These are phyloP conservation scores for Drosophila gaucha DNA, from an alignment of 2,888 invertebrate species.

Conservation along the genomic window DNA sequence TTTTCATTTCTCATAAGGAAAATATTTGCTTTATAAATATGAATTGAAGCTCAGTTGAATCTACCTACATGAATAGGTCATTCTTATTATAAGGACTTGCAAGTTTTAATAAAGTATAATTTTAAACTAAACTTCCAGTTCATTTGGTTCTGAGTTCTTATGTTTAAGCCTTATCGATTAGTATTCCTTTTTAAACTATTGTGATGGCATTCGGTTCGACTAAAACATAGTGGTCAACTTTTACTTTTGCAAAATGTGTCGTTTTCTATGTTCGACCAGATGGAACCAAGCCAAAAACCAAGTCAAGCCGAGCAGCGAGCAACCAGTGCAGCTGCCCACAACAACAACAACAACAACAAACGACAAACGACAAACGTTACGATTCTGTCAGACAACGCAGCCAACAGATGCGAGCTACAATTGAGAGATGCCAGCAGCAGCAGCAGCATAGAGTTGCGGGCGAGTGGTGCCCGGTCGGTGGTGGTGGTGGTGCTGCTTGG, in stretches of 20 bases:
- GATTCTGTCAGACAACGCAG: slow-evolving; percentile 68
- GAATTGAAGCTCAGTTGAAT: too few relatives aligned
- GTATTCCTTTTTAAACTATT: neutral
- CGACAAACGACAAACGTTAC: slow-evolving; percentile 57
- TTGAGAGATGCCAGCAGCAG: slow-evolving; percentile 48
- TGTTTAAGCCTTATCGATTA: slow-evolving; percentile 3
- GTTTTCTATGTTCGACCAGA: slow-evolving; percentile 74
- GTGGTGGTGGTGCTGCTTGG: slow-evolving; percentile 16
- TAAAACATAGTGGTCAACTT: slow-evolving; percentile 56
- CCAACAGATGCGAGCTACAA: slow-evolving; percentile 59
- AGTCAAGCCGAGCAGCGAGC: slow-evolving; percentile 31
- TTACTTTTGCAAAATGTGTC: slow-evolving; percentile 70
- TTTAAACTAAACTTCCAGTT: neutral
- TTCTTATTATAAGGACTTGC: too few relatives aligned
- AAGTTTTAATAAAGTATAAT: neutral
- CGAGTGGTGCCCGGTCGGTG: slow-evolving; percentile 28
- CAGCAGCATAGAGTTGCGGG: slow-evolving; percentile 1
- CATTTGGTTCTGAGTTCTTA: neutral
- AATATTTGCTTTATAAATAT: too few relatives aligned
- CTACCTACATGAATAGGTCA: too few relatives aligned
- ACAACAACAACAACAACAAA: slow-evolving; percentile 22
- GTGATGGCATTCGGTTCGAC: slow-evolving; percentile 28
- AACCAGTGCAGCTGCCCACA: slow-evolving; percentile 63
- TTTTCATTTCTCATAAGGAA: too few relatives aligned
- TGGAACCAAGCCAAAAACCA: slow-evolving; percentile 62